A percentile compares a stretch with the other conserved stretches of the same genome.
Evolutionary conservation across 2,113 vertebrate species (phyloP).

Genomic region (Anas platyrhynchos): DNA sequence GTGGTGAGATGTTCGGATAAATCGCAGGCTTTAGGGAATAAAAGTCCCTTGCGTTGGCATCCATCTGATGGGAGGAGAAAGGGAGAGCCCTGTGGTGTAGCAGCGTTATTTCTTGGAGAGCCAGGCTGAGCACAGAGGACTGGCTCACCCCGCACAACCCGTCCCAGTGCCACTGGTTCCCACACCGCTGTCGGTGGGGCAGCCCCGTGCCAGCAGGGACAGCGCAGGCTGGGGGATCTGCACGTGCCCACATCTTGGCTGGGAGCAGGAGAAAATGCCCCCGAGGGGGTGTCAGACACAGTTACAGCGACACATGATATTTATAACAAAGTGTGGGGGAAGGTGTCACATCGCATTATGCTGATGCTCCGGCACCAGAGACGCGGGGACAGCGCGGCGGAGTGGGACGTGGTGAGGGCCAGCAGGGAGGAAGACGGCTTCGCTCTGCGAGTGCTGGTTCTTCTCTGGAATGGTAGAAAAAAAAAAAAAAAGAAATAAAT

Average conservation of each 20-base stretch:
- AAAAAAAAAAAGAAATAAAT: neutral
- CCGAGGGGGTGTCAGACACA: slow-evolving; percentile 67
- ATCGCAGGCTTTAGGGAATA: fast-evolving
- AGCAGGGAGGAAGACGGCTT: neutral
- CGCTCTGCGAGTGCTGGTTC: neutral
- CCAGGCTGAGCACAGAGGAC: neutral
- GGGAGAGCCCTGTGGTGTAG: neutral
- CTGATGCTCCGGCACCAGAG: slow-evolving; percentile 22
- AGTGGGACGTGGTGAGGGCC: neutral
- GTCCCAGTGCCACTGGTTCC: neutral
- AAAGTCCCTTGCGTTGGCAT: fast-evolving
- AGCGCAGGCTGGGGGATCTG: neutral
- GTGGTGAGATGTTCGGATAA: neutral
- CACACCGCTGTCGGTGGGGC: neutral
- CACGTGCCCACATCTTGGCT: slow-evolving; percentile 37
- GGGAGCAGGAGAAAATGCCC: slow-evolving; percentile 61
- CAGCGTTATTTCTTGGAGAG: neutral
- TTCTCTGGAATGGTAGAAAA: neutral
- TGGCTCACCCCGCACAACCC: neutral
- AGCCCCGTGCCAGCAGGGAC: neutral
- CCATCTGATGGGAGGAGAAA: neutral
- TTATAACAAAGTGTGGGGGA: slow-evolving; percentile 69
- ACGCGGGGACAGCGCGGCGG: neutral
- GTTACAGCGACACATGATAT: slow-evolving; percentile 62
- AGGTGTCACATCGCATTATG: slow-evolving; percentile 72